Evolutionary conservation across 2,797 vertebrate species (phyloP).

Genomic region (Rallus crepitans): DNA sequence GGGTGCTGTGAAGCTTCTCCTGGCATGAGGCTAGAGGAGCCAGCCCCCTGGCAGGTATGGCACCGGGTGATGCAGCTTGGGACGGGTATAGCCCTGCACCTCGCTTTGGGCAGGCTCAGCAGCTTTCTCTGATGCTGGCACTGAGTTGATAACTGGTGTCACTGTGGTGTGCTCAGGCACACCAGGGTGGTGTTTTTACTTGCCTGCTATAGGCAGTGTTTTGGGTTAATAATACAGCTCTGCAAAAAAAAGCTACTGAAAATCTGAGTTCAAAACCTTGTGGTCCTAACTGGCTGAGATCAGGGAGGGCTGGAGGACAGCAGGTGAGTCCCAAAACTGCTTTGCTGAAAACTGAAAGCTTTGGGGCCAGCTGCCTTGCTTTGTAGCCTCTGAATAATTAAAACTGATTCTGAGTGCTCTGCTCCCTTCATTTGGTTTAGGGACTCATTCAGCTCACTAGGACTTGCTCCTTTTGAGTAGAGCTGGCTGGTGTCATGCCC

Average conservation of each 20-base stretch:
- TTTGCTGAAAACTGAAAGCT: conserved; percentile 21
- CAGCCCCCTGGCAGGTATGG: background rate
- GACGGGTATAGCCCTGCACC: too few species aligned
- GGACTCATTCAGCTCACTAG: conserved; percentile 19
- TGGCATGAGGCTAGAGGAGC: background rate
- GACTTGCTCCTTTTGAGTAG: conserved; percentile 16
- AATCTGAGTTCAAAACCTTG: background rate
- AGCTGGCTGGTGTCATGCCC: background rate
- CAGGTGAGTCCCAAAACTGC: background rate
- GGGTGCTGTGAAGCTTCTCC: background rate
- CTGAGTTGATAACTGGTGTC: rapidly evolving
- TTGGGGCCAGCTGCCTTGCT: conserved; percentile 17
- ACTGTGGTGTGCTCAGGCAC: rapidly evolving
- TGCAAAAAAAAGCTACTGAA: background rate
- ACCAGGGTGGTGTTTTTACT: background rate
- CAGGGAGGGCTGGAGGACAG: background rate
- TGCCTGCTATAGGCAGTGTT: background rate
- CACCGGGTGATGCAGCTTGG: rapidly evolving
- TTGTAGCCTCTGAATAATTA: conserved; percentile 52
- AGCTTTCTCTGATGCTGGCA: background rate
- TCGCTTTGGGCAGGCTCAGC: rapidly evolving
- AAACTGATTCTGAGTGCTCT: conserved; percentile 36
- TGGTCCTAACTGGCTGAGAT: background rate
- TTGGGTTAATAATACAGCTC: background rate
- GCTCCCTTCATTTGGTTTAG: background rate